A percentile compares a stretch with the other conserved stretches of the same genome.
phyloP scores from a whole-genome alignment of 1,140 invertebrate genomes.

The Caenorhabditis briggsae region DNA sequence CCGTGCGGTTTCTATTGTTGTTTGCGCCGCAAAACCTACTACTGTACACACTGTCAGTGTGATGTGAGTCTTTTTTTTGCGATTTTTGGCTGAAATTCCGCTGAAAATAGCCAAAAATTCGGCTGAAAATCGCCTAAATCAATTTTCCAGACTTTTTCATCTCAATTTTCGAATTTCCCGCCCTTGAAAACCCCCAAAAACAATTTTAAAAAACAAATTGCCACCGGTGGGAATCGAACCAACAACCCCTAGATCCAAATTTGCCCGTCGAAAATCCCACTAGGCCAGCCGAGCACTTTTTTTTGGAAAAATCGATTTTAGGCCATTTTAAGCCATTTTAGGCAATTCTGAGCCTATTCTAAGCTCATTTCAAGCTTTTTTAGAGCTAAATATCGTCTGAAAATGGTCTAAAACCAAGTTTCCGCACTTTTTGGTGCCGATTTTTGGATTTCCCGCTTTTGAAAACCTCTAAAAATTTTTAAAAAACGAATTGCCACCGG shows the following conservation, averaged over 20 bases:
- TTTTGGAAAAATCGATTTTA: not conserved
- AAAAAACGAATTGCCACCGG: no score
- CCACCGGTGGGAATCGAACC: no score
- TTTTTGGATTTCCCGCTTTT: not conserved
- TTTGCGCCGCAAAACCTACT: constrained; percentile 62
- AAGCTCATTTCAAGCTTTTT: not conserved
- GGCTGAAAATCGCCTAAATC: constrained; percentile 6
- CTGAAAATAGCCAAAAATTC: not conserved
- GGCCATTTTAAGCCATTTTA: no score
- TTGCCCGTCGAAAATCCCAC: no score
- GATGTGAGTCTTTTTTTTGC: constrained; percentile 70
- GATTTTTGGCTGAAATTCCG: not conserved
- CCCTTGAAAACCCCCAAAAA: no score
- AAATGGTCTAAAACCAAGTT: not conserved
- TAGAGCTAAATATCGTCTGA: not conserved
- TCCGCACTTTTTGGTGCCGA: not conserved
- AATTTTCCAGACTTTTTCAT: not conserved
- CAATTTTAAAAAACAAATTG: no score
- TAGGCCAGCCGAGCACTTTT: not conserved
- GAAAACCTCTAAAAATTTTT: no score
- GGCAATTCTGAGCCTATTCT: no score
- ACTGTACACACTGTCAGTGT: constrained; percentile 67
- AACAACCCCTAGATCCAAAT: no score
- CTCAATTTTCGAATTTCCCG: not conserved
- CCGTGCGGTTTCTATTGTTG: constrained; percentile 75